These are phyloP conservation scores for Mormyrus hasselquistii DNA, from an alignment of 2,797 vertebrate species.

Conservation along the genomic window DNA sequence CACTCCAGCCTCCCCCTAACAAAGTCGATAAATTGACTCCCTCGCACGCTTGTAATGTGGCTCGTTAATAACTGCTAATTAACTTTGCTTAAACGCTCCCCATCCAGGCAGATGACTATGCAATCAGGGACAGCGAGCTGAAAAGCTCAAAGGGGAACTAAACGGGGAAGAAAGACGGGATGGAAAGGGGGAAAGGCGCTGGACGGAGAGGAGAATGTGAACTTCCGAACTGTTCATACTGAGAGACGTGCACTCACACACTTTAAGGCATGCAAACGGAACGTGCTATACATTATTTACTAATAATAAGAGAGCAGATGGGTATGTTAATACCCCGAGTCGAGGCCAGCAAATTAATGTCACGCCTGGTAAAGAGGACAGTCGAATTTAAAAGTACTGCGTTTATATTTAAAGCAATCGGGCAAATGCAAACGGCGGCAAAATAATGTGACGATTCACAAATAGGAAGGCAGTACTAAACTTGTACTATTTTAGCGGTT, in stretches of 20 bases:
- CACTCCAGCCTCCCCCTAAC: constrained; percentile 73
- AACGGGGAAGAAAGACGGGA: not conserved
- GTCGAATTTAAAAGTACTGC: not conserved
- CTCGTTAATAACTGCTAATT: constrained; percentile 81
- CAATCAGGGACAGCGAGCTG: constrained; percentile 62
- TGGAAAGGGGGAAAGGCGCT: not conserved
- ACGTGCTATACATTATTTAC: not conserved
- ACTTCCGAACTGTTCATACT: not conserved
- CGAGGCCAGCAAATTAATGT: not conserved
- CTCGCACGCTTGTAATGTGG: constrained; percentile 75
- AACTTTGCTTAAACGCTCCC: constrained; percentile 70
- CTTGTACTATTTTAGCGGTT: not conserved
- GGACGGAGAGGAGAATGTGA: not conserved
- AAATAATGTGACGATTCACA: not conserved
- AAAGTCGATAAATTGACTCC: constrained; percentile 82
- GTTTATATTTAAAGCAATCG: not conserved
- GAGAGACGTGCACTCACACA: not conserved
- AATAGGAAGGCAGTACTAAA: not conserved
- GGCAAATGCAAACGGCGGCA: not conserved
- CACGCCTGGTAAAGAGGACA: not conserved
- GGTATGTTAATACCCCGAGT: not conserved
- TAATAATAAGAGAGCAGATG: not conserved
- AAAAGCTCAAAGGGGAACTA: constrained; percentile 33
- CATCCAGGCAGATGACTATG: constrained; percentile 62
- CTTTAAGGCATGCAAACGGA: not conserved